Evolutionary conservation across 1,140 invertebrate genomes (phyloP), one percentile per base, ranked within the genome.

Genomic region (Macrosteles quadrilineatus): DNA sequence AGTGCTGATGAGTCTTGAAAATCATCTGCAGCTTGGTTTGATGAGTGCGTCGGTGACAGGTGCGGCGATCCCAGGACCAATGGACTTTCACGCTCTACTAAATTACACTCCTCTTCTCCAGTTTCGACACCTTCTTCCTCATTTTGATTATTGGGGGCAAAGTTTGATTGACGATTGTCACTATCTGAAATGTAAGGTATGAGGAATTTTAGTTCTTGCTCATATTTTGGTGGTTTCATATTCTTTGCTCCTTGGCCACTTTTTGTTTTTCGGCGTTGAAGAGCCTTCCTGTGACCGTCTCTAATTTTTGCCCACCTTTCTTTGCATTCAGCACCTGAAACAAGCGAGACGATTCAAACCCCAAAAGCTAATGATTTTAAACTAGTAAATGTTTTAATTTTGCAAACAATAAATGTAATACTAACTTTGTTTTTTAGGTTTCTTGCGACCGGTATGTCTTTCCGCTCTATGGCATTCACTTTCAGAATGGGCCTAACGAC

Each of bases 261-360:
- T 55, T 55, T 73, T 45, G 59, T 64, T 19, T 47, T 14, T 63
- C 62, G 53, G 31, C 53, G 21, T 63, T 27, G 36, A 12, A 62
- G 21, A 4, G 12, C 71, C 53, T 62, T 63, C 21, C 66, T 36
- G 40, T 45, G 27, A 21, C 43, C 64, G 21, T 59, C 25, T 30
- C 40, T 31, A 29, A 62, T n/a, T 6, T 23, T 12, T 31, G 14
- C n/a, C 31, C 66, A 63, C 6, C 57, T 43, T 45, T 72, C 21
- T 50, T 69, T 1, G 40, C 62, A 72, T 69, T 70, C 59, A 25
- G 50, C 19, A 6, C 19, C 50, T 11, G 6, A 11, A 55, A 55
- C 50, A 55, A 55, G 6, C 6, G 19, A 55, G 4, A 6, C 50
- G 6, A 55, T 19, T 55, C 23, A 6, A 19, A 19, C 19, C 6